phyloP scores from a whole-genome alignment of 2,113 vertebrate species.

The Dolichallabes microphthalmus region DNA sequence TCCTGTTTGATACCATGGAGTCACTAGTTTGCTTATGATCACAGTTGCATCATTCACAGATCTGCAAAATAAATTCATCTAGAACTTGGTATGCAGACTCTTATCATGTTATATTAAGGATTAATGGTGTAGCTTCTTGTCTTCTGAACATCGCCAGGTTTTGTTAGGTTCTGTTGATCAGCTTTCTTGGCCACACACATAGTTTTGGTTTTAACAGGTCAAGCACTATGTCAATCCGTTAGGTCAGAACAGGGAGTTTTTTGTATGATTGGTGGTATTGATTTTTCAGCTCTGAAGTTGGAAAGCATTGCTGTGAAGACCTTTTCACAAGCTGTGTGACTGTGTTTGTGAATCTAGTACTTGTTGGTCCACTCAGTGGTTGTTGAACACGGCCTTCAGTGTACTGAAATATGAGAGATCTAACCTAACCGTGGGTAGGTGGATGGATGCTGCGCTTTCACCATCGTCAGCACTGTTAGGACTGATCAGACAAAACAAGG shows the following conservation, averaged over 20 bases:
- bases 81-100: neutral
- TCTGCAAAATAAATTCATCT: no score
- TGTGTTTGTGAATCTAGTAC: slow-evolving; percentile 19
- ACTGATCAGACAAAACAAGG: slow-evolving; percentile 49
- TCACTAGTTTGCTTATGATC: neutral
- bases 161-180: neutral
- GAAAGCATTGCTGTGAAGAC: neutral
- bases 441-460: slow-evolving; percentile 32
- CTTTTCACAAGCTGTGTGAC: slow-evolving; percentile 1
- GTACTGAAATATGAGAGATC: slow-evolving; percentile 32
- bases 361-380: slow-evolving; percentile 1
- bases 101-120: neutral
- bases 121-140: neutral
- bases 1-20: neutral
- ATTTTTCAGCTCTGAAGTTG: neutral
- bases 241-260: neutral
- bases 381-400: slow-evolving; percentile 15
- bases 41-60: neutral
- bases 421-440: slow-evolving; percentile 24
- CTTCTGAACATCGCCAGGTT: neutral
- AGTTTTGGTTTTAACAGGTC: neutral
- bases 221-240: neutral
- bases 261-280: neutral
- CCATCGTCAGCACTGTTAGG: neutral
- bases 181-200: neutral